Evolutionary conservation across 2,888 invertebrate species (phyloP).

Genomic region (Diarsia rubi): DNA sequence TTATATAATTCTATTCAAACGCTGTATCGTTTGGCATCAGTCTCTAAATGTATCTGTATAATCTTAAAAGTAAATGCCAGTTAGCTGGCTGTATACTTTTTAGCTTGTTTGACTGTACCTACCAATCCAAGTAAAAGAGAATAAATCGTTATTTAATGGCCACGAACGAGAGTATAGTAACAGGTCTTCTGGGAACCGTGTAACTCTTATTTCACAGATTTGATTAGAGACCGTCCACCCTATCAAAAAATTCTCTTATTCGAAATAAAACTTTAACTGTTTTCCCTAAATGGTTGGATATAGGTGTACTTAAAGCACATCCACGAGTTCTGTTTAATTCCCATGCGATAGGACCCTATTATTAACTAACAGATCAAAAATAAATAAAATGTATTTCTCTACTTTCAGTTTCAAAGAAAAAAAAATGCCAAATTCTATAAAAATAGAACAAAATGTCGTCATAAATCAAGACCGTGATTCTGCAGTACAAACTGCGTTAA

Average conservation of each 20-base stretch:
- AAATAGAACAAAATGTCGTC: background rate
- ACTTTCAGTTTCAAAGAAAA: slow-evolving; percentile 10
- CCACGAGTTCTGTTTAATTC: background rate
- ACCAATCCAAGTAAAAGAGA: background rate
- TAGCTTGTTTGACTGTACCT: too few species aligned
- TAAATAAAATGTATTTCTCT: background rate
- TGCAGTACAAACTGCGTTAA: slow-evolving; percentile 2
- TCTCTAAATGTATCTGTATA: too few species aligned
- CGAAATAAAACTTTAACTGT: background rate
- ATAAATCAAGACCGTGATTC: background rate
- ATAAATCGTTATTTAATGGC: background rate
- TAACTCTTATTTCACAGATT: background rate
- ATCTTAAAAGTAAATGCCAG: too few species aligned
- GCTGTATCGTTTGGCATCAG: too few species aligned
- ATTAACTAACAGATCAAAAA: background rate
- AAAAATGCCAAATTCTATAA: slow-evolving; percentile 20
- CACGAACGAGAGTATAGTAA: background rate
- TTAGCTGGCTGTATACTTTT: too few species aligned
- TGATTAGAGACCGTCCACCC: background rate
- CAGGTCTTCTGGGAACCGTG: background rate
- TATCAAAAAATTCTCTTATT: background rate
- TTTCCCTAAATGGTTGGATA: too few species aligned
- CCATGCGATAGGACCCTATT: background rate
- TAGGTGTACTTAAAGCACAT: background rate
- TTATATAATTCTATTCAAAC: too few species aligned